Evolutionary conservation across 2,888 invertebrate genomes (phyloP), one percentile per base, ranked within the genome.

Genomic region (Galerucella nymphaeae): DNA sequence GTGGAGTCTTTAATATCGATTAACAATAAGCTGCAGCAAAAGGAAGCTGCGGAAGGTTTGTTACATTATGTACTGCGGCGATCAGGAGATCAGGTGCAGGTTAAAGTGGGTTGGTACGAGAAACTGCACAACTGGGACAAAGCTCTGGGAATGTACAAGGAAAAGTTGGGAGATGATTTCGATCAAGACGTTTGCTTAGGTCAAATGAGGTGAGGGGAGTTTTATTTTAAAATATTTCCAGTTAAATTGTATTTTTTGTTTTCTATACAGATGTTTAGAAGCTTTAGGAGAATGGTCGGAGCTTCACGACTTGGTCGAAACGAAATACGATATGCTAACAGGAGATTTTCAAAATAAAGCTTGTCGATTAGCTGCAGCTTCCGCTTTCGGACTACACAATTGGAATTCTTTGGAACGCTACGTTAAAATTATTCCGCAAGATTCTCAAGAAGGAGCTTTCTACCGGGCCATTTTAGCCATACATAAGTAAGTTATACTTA

Each of bases 91-190:
- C 30, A 30, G 30, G 90, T 91, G 16, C 88, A 88, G 74, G 73
- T 78, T 8, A 75, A 80, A 73, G 97, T 98, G 62, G 90, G 96
- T 9, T 99, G 99, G 99, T 98, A 98, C 85, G 99, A 99, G 85
- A 99, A 99, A 86, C 88, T 99, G 1, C 98, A 99, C 86, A 97
- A 98, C 84, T 99, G 99, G 99, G 97, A 98, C 81, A 96, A 96
- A 84, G 99, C 99, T 0, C 88, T 98, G 57, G 91, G 93, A 75
- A 90, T 97, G 0, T 99, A 99, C 82, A 90, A 93, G 64, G 92
- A 92, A 66, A 94, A 95, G 82, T 87, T 96, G 58, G 88, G 87
- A 0, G 91, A 92, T 76, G 78, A 76, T 14, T 76, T 80, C 11
- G 94, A 96, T 82, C 88, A 93, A 71, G 96, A 96, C 68, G 91